Percentiles rank a stretch among this genome's conserved stretches.
Evolutionary conservation across 2,797 vertebrate species (phyloP).

Genomic region (Pteropus rufus): DNA sequence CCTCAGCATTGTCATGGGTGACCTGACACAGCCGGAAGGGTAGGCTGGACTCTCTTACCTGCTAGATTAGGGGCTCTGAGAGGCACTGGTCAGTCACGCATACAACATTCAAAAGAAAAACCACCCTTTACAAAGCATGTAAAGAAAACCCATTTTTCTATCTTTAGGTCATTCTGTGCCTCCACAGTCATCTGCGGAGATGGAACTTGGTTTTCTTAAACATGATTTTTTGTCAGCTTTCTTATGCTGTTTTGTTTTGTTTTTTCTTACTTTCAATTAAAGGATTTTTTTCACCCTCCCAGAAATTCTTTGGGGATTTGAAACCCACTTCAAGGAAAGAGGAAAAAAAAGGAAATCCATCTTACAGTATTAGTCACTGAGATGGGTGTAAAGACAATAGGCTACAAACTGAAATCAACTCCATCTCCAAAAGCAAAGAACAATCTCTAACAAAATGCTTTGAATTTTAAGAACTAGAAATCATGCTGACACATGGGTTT

Average conservation of each 20-base stretch:
- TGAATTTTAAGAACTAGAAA: slow-evolving; percentile 55
- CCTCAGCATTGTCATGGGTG: not conserved
- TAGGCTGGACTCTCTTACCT: not conserved
- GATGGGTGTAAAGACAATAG: slow-evolving; percentile 62
- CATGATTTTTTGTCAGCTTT: slow-evolving; percentile 72
- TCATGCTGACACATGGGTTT: slow-evolving; percentile 39
- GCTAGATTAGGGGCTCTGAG: not conserved
- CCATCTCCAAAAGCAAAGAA: slow-evolving; percentile 34
- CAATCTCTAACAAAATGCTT: slow-evolving; percentile 26
- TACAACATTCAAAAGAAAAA: not conserved
- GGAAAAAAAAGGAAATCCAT: slow-evolving; percentile 64
- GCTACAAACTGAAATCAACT: slow-evolving; percentile 34
- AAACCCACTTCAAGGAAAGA: slow-evolving; percentile 76
- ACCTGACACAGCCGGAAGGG: not conserved
- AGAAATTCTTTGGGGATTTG: slow-evolving; percentile 76
- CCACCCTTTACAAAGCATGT: not conserved
- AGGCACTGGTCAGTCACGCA: not conserved
- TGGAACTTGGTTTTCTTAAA: slow-evolving; percentile 68
- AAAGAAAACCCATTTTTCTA: slow-evolving; percentile 45
- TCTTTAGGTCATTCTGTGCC: slow-evolving; percentile 53
- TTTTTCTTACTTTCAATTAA: slow-evolving; percentile 77
- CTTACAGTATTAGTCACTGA: slow-evolving; percentile 66
- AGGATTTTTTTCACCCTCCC: slow-evolving; percentile 56
- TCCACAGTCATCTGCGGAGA: slow-evolving; percentile 58
- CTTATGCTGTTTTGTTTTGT: slow-evolving; percentile 71